Conservation (phyloP, 1,140 invertebrate species). For the Limonius californicus region DNA sequence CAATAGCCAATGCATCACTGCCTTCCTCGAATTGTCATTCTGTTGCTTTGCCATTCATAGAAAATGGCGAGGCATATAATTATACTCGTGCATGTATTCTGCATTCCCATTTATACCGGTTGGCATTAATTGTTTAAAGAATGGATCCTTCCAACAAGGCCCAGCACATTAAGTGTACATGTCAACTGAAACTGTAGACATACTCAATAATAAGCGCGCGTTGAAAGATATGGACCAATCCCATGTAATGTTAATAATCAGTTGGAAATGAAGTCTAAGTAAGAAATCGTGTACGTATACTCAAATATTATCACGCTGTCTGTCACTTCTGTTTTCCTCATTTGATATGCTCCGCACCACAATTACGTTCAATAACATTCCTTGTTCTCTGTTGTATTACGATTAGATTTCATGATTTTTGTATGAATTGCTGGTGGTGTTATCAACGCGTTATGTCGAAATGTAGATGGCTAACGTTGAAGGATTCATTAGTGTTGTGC, state of each 20-base stretch:
- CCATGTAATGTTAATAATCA: conserved; percentile 28
- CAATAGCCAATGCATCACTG: neutral
- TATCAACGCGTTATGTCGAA: neutral
- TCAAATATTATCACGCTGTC: conserved; percentile 20
- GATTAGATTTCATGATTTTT: neutral
- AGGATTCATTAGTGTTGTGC: conserved; percentile 11
- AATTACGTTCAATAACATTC: conserved; percentile 11
- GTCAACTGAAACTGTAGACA: neutral
- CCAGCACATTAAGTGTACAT: conserved; percentile 28
- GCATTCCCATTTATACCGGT: neutral
- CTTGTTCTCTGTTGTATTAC: too few relatives aligned
- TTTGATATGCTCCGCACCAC: neutral
- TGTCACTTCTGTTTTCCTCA: conserved; percentile 19
- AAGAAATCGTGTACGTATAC: conserved; percentile 44
- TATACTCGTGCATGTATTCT: neutral
- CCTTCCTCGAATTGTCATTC: neutral
- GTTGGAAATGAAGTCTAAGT: conserved; percentile 42
- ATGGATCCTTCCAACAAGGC: conserved; percentile 44
- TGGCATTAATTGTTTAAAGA: conserved; percentile 34
- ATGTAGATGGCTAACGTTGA: conserved; percentile 14
- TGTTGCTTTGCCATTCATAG: neutral
- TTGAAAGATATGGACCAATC: conserved; percentile 39
- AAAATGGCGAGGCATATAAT: neutral
- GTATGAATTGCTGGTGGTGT: too few relatives aligned
- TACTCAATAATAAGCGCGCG: conserved; percentile 27